Evolutionary conservation across 2,113 vertebrate genomes (phyloP), one percentile per base, ranked within the genome.

Genomic region (Silurus meridionalis): DNA sequence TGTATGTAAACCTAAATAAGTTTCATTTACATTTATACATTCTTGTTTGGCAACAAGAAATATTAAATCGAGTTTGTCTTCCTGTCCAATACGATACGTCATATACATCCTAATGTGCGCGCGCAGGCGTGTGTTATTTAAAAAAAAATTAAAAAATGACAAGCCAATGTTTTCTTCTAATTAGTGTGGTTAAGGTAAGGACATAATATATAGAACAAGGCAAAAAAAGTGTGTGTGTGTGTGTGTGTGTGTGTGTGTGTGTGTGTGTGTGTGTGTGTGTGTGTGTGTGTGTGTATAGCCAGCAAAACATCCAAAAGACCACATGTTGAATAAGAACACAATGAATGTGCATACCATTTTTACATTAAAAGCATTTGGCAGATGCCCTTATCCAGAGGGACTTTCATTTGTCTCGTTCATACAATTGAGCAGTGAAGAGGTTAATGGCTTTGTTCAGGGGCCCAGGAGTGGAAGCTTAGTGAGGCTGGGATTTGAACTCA

Each of bases 241-340:
- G 71, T 23, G 71, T 74, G 4, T 9, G 69, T 13, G 8, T 23
- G 17, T 25, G 53, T 60, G 63, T 77, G 28, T 67, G 21, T 84
- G 50, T 46, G 69, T 75, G 60, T 61, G 37, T 57, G 57, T 48
- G 77, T 57, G 46, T 17, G 17, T 74, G 28, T 80, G 82, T 55
- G 74, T 7, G n/a, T 66, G 55, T 6, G 74, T 55, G 74, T 78
- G 83, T 66, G 82, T 57, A 60, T 11, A 46, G 82, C 17, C n/a
- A 67, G 23, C 50, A 83, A 37, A 71, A 5, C 25, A 57, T 13
- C 17, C 8, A 46, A 83, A 57, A 83, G 23, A 8, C 1, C 64
- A 53, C 53, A 14, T 19, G 15, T 9, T 83, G 25, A 79, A 52
- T 10, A 28, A 48, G 72, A 67, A 67, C n/a, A 14, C 10, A 21